Conservation (phyloP, 2,888 invertebrate genomes). For the Steromphala cineraria region DNA sequence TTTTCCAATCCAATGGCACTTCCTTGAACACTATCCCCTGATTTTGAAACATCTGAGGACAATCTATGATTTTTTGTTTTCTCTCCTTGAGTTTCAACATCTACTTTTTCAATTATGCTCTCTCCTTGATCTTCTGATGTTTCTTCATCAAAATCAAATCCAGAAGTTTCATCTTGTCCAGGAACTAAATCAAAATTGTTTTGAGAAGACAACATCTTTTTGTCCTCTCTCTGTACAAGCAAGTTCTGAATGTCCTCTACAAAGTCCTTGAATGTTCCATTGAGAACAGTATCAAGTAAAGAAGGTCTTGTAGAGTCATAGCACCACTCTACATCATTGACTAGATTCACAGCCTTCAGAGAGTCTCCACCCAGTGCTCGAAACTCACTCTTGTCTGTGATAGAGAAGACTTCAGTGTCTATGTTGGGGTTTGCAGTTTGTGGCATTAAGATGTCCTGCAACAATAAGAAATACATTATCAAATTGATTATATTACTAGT, state of each 20-base stretch:
- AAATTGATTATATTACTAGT: background rate
- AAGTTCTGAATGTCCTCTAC: background rate
- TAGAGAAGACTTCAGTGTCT: background rate
- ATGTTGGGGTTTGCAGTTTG: background rate
- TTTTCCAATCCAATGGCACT: too few species aligned
- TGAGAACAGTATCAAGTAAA: conserved; percentile 69
- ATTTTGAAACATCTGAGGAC: too few species aligned
- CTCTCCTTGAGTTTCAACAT: too few species aligned
- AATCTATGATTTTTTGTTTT: too few species aligned
- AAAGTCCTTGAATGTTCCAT: conserved; percentile 51
- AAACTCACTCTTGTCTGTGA: conserved; percentile 58
- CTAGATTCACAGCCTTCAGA: conserved; percentile 81
- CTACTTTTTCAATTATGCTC: too few species aligned
- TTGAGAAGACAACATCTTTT: too few species aligned
- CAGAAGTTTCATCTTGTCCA: too few species aligned
- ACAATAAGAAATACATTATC: background rate
- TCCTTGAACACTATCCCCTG: too few species aligned
- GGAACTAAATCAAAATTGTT: too few species aligned
- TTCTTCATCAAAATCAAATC: too few species aligned
- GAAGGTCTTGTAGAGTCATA: conserved; percentile 49
- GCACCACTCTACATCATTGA: conserved; percentile 78
- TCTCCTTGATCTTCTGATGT: too few species aligned
- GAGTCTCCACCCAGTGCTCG: conserved; percentile 82
- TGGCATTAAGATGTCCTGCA: background rate
- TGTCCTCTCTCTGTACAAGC: too few species aligned